Evolutionary conservation across 2,113 vertebrate species (phyloP), one percentile per base, ranked within the genome.

Genomic region (Apistogramma diplotaenia): DNA sequence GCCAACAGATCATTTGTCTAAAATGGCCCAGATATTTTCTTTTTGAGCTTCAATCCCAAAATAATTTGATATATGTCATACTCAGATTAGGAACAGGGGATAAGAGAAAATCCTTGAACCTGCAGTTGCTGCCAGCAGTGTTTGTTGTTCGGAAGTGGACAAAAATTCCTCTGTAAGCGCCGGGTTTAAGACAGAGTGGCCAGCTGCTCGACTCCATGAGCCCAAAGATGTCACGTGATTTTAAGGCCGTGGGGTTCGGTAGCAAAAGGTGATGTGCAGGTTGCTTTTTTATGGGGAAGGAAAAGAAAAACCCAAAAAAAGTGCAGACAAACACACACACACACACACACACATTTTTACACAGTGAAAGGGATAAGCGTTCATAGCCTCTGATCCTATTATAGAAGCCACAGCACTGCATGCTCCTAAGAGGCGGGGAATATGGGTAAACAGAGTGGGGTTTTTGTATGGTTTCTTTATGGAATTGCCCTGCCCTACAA

Each of bases 51-150:
- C 85, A 88, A 91, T 91, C 85, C 89, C 70, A 71, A 81, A 92
- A 92, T 93, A 80, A 94, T 95, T 90, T 93, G 43, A 89, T 88
- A 90, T 82, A 75, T 93, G 92, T 91, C 87, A 67, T 82, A 62
- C 56, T 91, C 82, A 77, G 90, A 94, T 93, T 92, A 93, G 86
- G 74, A 91, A 33, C 82, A 74, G 43, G 78, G 91, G 87, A 91
- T 91, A 84, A 90, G 74, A 33, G 84, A 85, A 93, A 93, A 92
- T 91, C 93, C 89, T 85, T 78, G 73, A 82, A 85, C 80, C 81
- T 88, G 53, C 60, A 60, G 74, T 67, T 10, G 49, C 4, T 87
- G 91, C 90, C 89, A 92, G 67, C 73, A n/a, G 57, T 83, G 76
- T 92, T 90, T 92, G 89, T 90, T 93, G 85, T 92, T 92, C 76